phyloP scores from a whole-genome alignment of 1,140 invertebrate species.

The Danaus melanippus region DNA sequence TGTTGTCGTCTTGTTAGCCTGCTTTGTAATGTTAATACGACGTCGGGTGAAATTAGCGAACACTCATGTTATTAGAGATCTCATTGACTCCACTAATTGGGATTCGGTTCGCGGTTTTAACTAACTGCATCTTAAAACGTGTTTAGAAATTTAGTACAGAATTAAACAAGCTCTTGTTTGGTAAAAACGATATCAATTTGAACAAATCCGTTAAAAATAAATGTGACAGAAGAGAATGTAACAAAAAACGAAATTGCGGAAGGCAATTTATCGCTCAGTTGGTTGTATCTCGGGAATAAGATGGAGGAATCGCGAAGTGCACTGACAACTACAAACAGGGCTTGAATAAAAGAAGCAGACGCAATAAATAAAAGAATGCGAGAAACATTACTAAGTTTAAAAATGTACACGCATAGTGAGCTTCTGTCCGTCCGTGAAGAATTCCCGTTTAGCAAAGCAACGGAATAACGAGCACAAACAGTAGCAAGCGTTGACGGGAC shows the following conservation, averaged over 20 bases:
- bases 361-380: conserved; percentile 36
- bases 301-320: conserved; percentile 14
- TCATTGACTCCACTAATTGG: conserved; percentile 30
- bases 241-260: conserved; percentile 5
- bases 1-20: conserved; percentile 32
- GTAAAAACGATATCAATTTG: conserved; percentile 6
- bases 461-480: conserved; percentile 55
- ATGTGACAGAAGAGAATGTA: neutral
- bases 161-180: neutral
- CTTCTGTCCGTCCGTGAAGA: conserved; percentile 44
- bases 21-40: conserved; percentile 53
- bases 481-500: conserved; percentile 52
- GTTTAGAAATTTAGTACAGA: conserved; percentile 13
- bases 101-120: conserved; percentile 21
- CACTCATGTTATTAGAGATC: conserved; percentile 21
- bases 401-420: conserved; percentile 62
- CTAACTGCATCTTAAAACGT: conserved; percentile 36
- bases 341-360: conserved; percentile 32
- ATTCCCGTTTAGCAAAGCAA: conserved; percentile 38
- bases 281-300: conserved; percentile 9
- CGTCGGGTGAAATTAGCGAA: conserved; percentile 18
- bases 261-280: conserved; percentile 16
- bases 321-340: conserved; percentile 37
- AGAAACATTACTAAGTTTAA: conserved; percentile 50
- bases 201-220: neutral